Base-by-base conservation (phyloP, 2,888 invertebrate species). In the Neoitamus cyanurus region DNA sequence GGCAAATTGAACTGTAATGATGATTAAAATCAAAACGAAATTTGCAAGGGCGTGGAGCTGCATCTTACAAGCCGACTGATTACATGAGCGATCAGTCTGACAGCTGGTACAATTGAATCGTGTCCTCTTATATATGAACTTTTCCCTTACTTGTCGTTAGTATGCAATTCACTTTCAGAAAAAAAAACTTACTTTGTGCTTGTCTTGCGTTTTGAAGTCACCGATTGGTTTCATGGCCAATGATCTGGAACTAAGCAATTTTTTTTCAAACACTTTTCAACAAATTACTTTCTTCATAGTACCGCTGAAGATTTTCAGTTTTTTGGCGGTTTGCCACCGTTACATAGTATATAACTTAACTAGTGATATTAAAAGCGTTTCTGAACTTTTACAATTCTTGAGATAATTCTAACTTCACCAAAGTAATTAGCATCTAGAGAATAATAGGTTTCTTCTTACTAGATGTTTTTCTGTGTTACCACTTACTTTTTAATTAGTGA, bases 191-290 rank as follows among this genome's bases (percentile, higher is more conserved):
- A 46, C 42, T 42, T 46, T 46, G 25, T 7, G 31, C 34, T 11
- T 58, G 31, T 80, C 34, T 58, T 80, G 15, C n/a, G 20, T 37
- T 69, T 36, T 69, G 9, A 20, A 36, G n/a, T 68, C 25, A 25
- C 58, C 69, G 37, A 36, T 46, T 78, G 68, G 69, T 69, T 82
- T 82, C 69, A 82, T 69, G 82, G 69, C 69, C 82, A 82, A 37
- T 82, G 82, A 58, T 69, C 69, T 82, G 82, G 68, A 82, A 82
- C 82, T 82, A 25, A 31, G 36, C 30, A 25, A 20, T 37, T 82
- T 82, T 69, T 69, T 31, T 3, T n/a, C 25, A 20, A 37, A 25
- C 46, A 36, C 37, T 82, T 68, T 31, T 80, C 20, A 36, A 15
- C 7, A 48, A 20, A 48, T 80, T 58, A 80, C 80, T 58, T 80